These are phyloP conservation scores for Montipora capricornis DNA, from an alignment of 64 coral and sea anemone genomes.

Conservation along the genomic window DNA sequence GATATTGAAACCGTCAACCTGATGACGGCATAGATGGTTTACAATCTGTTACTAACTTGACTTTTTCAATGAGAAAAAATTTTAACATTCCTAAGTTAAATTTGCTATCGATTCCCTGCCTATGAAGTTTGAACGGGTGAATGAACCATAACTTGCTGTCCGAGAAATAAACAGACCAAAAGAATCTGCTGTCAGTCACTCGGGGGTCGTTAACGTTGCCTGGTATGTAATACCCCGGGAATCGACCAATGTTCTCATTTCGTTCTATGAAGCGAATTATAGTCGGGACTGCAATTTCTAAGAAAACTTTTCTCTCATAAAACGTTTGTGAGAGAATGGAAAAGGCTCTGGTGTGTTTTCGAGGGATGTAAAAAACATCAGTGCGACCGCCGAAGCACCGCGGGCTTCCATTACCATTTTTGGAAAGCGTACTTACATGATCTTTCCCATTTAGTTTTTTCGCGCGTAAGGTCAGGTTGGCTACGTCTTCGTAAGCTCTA, in stretches of 20 bases:
- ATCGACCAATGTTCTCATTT: constrained; percentile 46
- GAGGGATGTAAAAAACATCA: constrained; percentile 83
- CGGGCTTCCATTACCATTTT: too few species aligned
- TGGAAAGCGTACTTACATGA: too few species aligned
- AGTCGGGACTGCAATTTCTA: too few species aligned
- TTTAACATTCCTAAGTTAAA: too few species aligned
- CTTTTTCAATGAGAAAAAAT: constrained; percentile 54
- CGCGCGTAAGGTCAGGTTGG: constrained; percentile 31
- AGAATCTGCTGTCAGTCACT: constrained; percentile 89
- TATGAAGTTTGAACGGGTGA: constrained; percentile 91
- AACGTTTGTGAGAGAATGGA: constrained; percentile 74
- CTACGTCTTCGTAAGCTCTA: constrained; percentile 82
- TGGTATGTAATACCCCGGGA: constrained; percentile 87
- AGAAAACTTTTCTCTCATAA: constrained; percentile 24
- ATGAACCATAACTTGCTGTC: constrained; percentile 92
- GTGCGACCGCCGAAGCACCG: constrained; percentile 58
- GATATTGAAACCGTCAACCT: background rate
- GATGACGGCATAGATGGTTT: background rate
- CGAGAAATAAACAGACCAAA: constrained; percentile 93
- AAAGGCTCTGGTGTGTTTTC: constrained; percentile 68
- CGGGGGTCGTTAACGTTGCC: constrained; percentile 80
- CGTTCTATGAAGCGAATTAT: constrained; percentile 66
- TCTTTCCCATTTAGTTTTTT: too few species aligned
- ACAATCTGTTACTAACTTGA: constrained; percentile 10
- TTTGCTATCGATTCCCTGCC: background rate